Percentiles rank a stretch among this genome's conserved stretches.
These are phyloP conservation scores for Takifugu ocellatus DNA, from an alignment of 2,797 vertebrate genomes.

Conservation along the genomic window DNA sequence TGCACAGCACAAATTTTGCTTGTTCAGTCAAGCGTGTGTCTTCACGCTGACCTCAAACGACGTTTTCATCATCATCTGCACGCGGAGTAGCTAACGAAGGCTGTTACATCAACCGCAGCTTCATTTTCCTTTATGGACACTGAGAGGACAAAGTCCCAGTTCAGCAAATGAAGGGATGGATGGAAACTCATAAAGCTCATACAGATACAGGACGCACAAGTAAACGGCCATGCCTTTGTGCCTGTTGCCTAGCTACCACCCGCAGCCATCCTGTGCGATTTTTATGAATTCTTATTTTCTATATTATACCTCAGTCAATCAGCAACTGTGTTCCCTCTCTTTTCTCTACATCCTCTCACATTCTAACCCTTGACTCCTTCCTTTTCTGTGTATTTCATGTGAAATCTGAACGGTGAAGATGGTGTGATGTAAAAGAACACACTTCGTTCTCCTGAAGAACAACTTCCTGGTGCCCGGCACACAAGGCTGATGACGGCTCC, in stretches of 20 bases:
- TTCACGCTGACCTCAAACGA: no score
- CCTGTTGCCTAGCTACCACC: conserved; percentile 69
- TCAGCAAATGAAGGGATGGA: conserved; percentile 32
- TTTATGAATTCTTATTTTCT: conserved; percentile 23
- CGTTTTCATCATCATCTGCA: background rate
- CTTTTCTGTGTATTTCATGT: no score
- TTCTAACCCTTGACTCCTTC: background rate
- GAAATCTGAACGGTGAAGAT: background rate
- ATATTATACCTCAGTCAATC: background rate
- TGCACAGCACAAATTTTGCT: no score
- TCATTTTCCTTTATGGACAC: conserved; percentile 8
- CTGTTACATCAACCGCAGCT: conserved; percentile 8
- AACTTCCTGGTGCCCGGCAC: background rate
- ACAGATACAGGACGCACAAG: conserved; percentile 40
- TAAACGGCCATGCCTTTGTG: conserved; percentile 46
- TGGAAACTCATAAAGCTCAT: conserved; percentile 47
- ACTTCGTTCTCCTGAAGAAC: background rate
- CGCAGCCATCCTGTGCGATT: conserved; percentile 45
- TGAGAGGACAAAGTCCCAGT: conserved; percentile 13
- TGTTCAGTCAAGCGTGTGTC: no score
- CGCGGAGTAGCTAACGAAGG: conserved; percentile 1
- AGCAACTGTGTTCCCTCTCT: background rate
- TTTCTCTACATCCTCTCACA: background rate
- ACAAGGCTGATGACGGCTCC: conserved; percentile 5
- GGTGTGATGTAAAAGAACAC: background rate